These are phyloP conservation scores for Julus scandinavius DNA, from an alignment of 2,888 invertebrate species.

Conservation along the genomic window DNA sequence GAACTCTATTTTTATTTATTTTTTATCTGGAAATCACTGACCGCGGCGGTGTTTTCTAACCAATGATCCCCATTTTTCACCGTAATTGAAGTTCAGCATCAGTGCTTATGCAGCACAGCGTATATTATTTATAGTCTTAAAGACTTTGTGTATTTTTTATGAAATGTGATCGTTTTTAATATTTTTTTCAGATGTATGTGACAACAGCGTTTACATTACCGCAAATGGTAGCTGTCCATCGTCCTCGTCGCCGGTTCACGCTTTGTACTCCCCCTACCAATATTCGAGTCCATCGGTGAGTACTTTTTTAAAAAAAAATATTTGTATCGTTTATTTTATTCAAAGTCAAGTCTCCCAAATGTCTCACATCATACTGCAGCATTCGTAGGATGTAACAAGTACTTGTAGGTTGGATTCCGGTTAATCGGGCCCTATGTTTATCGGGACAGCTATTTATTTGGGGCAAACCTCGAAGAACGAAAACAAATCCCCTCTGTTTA, in stretches of 20 bases:
- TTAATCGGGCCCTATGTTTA: too few species aligned
- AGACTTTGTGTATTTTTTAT: too few species aligned
- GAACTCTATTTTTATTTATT: neutral
- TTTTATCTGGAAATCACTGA: neutral
- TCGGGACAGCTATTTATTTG: too few species aligned
- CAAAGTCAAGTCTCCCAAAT: too few species aligned
- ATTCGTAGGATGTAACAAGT: too few species aligned
- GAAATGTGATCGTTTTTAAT: neutral
- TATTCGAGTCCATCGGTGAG: constrained; percentile 40
- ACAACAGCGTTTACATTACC: constrained; percentile 50
- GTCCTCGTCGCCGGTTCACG: constrained; percentile 50
- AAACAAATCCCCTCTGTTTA: neutral
- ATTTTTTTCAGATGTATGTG: constrained; percentile 47
- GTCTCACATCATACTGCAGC: too few species aligned
- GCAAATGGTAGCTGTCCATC: constrained; percentile 48
- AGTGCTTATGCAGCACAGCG: neutral
- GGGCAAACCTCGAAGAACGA: too few species aligned
- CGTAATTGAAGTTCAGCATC: neutral
- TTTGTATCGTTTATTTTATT: neutral
- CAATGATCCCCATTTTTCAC: too few species aligned
- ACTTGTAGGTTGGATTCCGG: too few species aligned
- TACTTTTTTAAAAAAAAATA: too few species aligned
- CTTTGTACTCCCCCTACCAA: constrained; percentile 40
- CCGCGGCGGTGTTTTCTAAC: neutral
- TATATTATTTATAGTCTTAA: too few species aligned